Percentiles rank a stretch among this genome's conserved stretches.
phyloP scores from a whole-genome alignment of 2,797 vertebrate species.

The Alosa sapidissima region DNA sequence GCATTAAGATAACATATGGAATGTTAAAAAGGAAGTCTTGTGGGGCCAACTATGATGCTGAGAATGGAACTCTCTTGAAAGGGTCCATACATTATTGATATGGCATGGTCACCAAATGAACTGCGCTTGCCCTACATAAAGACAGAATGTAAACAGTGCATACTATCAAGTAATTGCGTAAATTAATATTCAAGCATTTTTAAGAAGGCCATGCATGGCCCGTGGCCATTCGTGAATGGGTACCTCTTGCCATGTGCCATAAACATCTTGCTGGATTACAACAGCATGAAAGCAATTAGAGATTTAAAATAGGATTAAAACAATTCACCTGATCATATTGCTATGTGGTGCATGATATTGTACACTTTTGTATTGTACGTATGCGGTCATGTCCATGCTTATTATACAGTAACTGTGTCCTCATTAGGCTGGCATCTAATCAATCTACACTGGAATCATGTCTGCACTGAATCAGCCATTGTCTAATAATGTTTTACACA shows the following conservation, averaged over 20 bases:
- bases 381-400: neutral
- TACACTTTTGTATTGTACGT: neutral
- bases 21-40: too few species aligned
- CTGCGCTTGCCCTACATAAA: neutral
- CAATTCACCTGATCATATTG: neutral
- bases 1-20: too few species aligned
- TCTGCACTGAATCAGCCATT: neutral
- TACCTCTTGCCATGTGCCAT: neutral
- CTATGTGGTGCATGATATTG: neutral
- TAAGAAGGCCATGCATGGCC: conserved; percentile 67
- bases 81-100: conserved; percentile 20
- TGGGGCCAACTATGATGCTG: too few species aligned
- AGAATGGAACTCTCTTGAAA: too few species aligned
- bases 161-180: conserved; percentile 38
- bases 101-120: neutral
- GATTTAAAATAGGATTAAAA: neutral
- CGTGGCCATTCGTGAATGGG: conserved; percentile 43
- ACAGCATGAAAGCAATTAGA: neutral
- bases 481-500: neutral
- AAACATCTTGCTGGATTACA: neutral
- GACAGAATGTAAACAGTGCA: neutral
- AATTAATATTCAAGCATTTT: conserved; percentile 63
- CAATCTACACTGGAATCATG: neutral
- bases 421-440: neutral
- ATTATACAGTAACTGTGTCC: neutral